Evolutionary conservation across 2,113 vertebrate genomes (phyloP).

Genomic region (Miniopterus natalensis): DNA sequence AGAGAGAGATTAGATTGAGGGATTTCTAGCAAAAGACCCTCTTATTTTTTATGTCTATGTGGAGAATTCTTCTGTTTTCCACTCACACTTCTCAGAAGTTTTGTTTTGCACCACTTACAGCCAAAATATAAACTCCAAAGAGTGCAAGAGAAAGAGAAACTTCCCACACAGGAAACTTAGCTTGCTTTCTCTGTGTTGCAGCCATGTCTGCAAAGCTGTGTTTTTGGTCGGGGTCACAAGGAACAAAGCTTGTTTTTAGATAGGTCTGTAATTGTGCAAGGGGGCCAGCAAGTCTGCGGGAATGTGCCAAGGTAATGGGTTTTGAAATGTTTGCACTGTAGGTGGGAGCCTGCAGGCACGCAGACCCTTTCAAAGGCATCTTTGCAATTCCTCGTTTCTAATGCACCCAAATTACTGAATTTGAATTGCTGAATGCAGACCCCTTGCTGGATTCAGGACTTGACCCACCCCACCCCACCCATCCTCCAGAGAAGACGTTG

Average conservation of each 20-base stretch:
- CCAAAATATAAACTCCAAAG: constrained; percentile 29
- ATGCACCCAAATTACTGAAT: background rate
- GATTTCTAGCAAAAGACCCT: constrained; percentile 26
- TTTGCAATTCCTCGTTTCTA: constrained; percentile 36
- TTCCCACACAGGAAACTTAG: background rate
- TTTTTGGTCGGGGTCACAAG: background rate
- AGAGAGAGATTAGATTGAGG: background rate
- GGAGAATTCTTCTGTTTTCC: background rate
- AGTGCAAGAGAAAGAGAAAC: background rate
- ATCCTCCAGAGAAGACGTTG: background rate
- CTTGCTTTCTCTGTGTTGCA: background rate
- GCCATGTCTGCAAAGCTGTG: background rate
- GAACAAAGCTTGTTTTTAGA: background rate
- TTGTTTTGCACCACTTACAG: background rate
- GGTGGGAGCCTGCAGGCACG: background rate
- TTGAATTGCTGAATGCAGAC: constrained; percentile 53
- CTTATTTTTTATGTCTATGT: constrained; percentile 58
- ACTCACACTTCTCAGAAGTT: background rate
- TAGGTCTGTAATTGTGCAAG: background rate
- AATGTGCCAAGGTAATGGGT: background rate
- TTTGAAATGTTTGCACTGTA: constrained; percentile 16
- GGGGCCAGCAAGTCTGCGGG: background rate
- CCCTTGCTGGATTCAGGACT: background rate
- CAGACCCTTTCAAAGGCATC: constrained; percentile 28
- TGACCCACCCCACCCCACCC: background rate